Conservation (phyloP, 2,888 invertebrate genomes). For the Megamerina dolium region DNA sequence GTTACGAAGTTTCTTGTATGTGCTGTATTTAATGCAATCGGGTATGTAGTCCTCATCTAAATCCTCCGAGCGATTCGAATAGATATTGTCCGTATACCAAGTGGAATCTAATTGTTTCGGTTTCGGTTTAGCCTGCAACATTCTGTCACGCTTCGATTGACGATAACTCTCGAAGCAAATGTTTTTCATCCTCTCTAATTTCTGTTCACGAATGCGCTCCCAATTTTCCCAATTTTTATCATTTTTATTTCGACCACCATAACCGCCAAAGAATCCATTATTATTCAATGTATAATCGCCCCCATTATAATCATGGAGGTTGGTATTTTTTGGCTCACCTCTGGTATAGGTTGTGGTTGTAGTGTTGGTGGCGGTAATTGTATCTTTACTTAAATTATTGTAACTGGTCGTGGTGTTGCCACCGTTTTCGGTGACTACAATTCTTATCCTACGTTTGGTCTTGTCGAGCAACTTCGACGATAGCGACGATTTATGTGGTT, state of each 20-base stretch:
- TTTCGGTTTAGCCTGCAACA: conserved; percentile 41
- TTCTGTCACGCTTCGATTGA: conserved; percentile 45
- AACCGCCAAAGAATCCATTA: conserved; percentile 27
- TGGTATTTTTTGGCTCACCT: conserved; percentile 32
- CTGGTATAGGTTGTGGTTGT: conserved; percentile 2
- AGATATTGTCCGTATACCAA: conserved; percentile 50
- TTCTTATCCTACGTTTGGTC: conserved; percentile 47
- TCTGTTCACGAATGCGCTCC: conserved; percentile 49
- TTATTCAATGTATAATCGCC: conserved; percentile 20
- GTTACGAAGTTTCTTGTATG: conserved; percentile 39
- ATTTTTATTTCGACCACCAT: conserved; percentile 36
- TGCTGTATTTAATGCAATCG: conserved; percentile 43
- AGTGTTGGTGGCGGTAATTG: conserved; percentile 1
- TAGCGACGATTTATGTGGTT: conserved; percentile 40
- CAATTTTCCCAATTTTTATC: conserved; percentile 50
- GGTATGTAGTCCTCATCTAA: conserved; percentile 45
- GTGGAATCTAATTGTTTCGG: conserved; percentile 46
- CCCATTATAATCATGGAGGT: conserved; percentile 27
- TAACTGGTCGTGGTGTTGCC: conserved; percentile 29
- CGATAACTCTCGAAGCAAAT: conserved; percentile 49
- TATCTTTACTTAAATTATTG: conserved; percentile 26
- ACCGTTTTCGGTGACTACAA: conserved; percentile 43
- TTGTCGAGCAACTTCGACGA: conserved; percentile 43
- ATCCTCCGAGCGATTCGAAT: conserved; percentile 49
- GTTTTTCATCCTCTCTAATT: conserved; percentile 48